A percentile compares a stretch with the other conserved stretches of the same genome.
These are phyloP conservation scores for Apotomis betuletana DNA, from an alignment of 2,888 invertebrate species.

Conservation along the genomic window DNA sequence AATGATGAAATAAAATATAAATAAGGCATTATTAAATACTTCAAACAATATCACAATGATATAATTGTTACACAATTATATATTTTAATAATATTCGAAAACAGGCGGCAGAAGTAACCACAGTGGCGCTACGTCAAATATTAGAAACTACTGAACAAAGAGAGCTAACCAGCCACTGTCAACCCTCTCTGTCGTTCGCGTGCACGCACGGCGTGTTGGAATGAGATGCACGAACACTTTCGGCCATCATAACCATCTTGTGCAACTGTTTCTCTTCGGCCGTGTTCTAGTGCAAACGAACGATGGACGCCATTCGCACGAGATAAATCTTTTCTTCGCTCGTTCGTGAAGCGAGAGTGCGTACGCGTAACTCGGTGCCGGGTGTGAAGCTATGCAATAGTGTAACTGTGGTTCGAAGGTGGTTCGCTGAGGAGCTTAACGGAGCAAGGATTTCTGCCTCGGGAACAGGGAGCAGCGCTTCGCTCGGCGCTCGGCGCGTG, in stretches of 20 bases:
- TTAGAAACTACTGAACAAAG: conserved; percentile 74
- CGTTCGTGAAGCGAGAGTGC: conserved; percentile 63
- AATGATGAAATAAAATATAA: neutral
- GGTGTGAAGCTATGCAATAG: conserved; percentile 71
- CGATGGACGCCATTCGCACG: conserved; percentile 83
- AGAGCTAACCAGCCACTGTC: conserved; percentile 77
- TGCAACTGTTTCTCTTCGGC: conserved; percentile 83
- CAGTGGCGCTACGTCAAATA: conserved; percentile 60
- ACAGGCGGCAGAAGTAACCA: conserved; percentile 47
- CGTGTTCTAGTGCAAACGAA: conserved; percentile 82
- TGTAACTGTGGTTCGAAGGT: conserved; percentile 62
- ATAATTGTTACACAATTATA: neutral
- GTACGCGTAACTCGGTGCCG: conserved; percentile 61
- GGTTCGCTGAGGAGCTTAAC: conserved; percentile 54
- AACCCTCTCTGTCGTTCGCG: conserved; percentile 70
- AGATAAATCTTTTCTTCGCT: conserved; percentile 75
- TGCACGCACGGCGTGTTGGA: conserved; percentile 55
- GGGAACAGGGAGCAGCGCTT: conserved; percentile 52
- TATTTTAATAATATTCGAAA: conserved; percentile 46
- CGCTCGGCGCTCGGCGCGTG: conserved; percentile 58
- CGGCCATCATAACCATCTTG: conserved; percentile 83
- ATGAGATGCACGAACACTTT: conserved; percentile 70
- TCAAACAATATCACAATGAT: neutral
- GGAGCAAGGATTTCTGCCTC: conserved; percentile 54
- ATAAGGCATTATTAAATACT: neutral